phyloP scores from a whole-genome alignment of 2,888 invertebrate species.

The Lithophane semibrunnea region DNA sequence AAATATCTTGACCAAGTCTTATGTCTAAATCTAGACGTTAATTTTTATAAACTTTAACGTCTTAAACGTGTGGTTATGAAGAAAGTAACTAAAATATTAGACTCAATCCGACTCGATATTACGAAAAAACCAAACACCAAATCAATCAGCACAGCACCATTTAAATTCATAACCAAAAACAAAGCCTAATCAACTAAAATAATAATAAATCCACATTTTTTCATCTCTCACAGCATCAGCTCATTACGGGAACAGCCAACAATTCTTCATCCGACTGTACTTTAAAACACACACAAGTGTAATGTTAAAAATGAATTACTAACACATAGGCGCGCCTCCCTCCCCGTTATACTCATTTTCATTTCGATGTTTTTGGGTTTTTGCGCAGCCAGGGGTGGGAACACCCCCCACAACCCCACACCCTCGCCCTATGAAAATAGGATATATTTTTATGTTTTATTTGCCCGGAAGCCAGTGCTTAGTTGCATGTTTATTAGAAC shows the following conservation, averaged over 20 bases:
- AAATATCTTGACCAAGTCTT: neutral
- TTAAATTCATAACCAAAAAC: neutral
- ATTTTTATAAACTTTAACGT: neutral
- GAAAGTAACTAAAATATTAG: too few relatives aligned
- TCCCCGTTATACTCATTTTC: slow-evolving; percentile 90
- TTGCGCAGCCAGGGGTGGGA: slow-evolving; percentile 87
- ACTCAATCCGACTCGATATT: neutral
- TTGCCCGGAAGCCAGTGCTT: slow-evolving; percentile 90
- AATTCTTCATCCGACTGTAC: slow-evolving; percentile 80
- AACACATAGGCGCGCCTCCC: slow-evolving; percentile 84
- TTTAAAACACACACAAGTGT: slow-evolving; percentile 90
- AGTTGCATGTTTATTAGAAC: slow-evolving; percentile 91
- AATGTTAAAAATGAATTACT: slow-evolving; percentile 91
- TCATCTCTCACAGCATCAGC: slow-evolving; percentile 51
- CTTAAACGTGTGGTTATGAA: too few relatives aligned
- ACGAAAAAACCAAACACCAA: neutral
- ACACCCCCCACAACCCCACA: slow-evolving; percentile 73
- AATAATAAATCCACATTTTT: neutral
- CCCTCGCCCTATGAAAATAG: slow-evolving; percentile 90
- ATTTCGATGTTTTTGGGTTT: slow-evolving; percentile 91
- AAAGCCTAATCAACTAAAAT: slow-evolving; percentile 36
- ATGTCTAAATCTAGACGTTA: too few relatives aligned
- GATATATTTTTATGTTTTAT: slow-evolving; percentile 91
- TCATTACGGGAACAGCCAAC: slow-evolving; percentile 59
- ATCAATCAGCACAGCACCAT: neutral